These are phyloP conservation scores for Eurytoma adleriae DNA, from an alignment of 2,888 invertebrate genomes.

Conservation along the genomic window DNA sequence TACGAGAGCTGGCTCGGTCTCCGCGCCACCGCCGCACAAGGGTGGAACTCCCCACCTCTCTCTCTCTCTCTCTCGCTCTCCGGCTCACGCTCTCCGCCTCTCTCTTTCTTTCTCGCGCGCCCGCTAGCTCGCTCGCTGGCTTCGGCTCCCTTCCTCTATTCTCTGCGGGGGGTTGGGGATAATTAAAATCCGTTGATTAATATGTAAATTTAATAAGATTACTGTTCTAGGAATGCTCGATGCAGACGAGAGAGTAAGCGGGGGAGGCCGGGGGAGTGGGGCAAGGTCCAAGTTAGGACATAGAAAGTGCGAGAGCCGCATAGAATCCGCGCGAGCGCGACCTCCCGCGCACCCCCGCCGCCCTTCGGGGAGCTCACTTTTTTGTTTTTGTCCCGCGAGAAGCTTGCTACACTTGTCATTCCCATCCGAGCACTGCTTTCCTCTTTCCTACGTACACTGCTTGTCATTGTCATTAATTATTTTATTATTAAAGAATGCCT, in stretches of 20 bases:
- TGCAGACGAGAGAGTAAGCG: conserved; percentile 69
- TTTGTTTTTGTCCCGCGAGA: conserved; percentile 7
- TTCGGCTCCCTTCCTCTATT: conserved; percentile 61
- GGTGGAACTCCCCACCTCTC: conserved; percentile 59
- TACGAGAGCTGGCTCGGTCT: conserved; percentile 85
- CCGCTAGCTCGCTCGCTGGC: conserved; percentile 56
- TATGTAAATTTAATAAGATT: conserved; percentile 99
- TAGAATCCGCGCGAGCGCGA: conserved; percentile 10
- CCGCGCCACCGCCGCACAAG: conserved; percentile 68
- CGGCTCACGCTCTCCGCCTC: conserved; percentile 58
- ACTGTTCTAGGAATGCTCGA: conserved; percentile 91
- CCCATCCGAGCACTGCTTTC: no score
- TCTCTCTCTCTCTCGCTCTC: conserved; percentile 61
- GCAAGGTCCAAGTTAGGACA: conserved; percentile 44
- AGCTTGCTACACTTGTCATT: not conserved
- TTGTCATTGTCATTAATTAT: no score
- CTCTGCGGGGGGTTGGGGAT: conserved; percentile 82
- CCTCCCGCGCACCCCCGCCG: not conserved
- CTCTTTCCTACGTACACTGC: no score
- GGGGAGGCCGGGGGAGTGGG: conserved; percentile 37
- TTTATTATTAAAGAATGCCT: no score
- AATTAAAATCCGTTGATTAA: conserved; percentile 99
- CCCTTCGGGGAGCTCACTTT: conserved; percentile 28
- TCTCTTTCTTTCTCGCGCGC: conserved; percentile 62
- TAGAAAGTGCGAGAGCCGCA: conserved; percentile 15